Evolutionary conservation across 2,888 invertebrate genomes (phyloP).

Genomic region (Ernsta delagoae): DNA sequence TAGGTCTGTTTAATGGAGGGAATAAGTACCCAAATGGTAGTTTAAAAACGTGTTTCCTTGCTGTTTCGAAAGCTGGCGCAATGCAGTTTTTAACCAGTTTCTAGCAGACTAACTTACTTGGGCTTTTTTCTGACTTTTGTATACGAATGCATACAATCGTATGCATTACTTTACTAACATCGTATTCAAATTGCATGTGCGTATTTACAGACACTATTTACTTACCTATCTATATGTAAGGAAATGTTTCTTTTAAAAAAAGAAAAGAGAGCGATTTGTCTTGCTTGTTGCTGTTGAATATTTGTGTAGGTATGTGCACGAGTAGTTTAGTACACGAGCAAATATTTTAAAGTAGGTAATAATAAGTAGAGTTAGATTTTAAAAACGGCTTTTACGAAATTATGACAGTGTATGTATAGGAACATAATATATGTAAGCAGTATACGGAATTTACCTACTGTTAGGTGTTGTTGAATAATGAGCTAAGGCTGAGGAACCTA

Average conservation of each 20-base stretch:
- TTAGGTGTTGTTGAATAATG: background rate
- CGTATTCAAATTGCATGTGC: conserved; percentile 22
- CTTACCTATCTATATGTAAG: conserved; percentile 11
- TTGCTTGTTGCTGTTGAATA: too few species aligned
- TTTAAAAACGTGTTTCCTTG: conserved; percentile 49
- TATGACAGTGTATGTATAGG: background rate
- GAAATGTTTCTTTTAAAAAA: conserved; percentile 15
- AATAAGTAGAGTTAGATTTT: too few species aligned
- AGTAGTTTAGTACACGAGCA: too few species aligned
- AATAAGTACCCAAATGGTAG: conserved; percentile 41
- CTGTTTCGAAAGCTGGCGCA: conserved; percentile 67
- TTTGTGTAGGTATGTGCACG: too few species aligned
- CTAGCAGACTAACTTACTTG: conserved; percentile 44
- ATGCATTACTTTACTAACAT: background rate
- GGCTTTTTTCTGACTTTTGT: conserved; percentile 30
- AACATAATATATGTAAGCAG: too few species aligned
- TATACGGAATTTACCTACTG: background rate
- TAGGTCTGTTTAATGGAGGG: conserved; percentile 39
- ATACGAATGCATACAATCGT: background rate
- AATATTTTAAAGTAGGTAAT: too few species aligned
- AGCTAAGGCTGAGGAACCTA: conserved; percentile 11
- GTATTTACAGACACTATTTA: background rate
- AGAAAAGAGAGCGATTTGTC: background rate
- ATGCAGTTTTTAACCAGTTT: conserved; percentile 64
- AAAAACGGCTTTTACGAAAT: too few species aligned